Base-by-base conservation (phyloP, 2,888 invertebrate species). In the Acleris literana region DNA sequence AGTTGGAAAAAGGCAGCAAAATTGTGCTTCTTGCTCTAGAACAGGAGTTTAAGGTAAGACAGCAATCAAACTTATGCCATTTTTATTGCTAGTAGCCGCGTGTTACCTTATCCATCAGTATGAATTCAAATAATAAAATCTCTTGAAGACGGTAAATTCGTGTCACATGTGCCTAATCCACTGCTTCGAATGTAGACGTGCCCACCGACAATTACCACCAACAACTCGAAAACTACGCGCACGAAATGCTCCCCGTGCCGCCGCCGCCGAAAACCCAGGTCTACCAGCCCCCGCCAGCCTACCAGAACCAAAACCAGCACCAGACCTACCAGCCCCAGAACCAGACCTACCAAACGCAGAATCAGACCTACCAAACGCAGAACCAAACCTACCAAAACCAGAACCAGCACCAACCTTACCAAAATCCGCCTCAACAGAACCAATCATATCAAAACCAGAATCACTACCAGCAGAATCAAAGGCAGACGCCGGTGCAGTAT, bases 211-310 rank as follows among this genome's bases (percentile, higher is more conserved):
- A 90, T 77, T 93, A 92, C 70, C 90, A 92, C 54, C 92, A 92
- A 68, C 93, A 93, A 85, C 86, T 93, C 70, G 92, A 93, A 72
- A 90, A 78, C 74, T 93, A 93, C 81, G 90, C 88, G 0, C 85
- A 86, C 0, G 92, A 93, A 77, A 92, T 93, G 92, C 78, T 92
- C 33, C 80, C 87, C 48, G 68, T 79, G 5, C 84, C 85, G 3
- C 81, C 85, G 7, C 89, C 88, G 1, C 81, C 86, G 25, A 91
- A 89, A 5, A 86, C 85, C 46, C 78, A 70, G 20, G 72, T 74
- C 22, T 76, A 76, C 68, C 79, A 69, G 68, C 78, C 66, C 44
- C 75, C 69, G 61, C 46, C 72, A 51, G 61, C 75, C 61, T 79
- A 81, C 69, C 70, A 70, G 61, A 67, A 69, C 63, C 65, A 68